Evolutionary conservation across 2,113 vertebrate genomes (phyloP), one percentile per base, ranked within the genome.

Genomic region (Myrmecophaga tridactyla): DNA sequence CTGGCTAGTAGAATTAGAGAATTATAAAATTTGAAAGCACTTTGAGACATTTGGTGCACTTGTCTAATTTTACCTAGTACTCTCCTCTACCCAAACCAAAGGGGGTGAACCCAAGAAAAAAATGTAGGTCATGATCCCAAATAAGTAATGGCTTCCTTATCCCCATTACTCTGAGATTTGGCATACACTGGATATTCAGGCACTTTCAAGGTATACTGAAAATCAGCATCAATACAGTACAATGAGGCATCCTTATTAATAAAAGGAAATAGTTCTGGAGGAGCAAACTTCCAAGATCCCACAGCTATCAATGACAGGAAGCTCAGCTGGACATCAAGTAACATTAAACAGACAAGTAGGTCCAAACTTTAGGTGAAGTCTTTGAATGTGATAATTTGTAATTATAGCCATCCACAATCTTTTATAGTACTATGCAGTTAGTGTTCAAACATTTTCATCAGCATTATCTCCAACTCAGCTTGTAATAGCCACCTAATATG

Each of bases 251-350:
- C 20, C 10, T 3, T 89, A 53, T 34, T 72, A 77, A 69, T 84
- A 92, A 89, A 90, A 83, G 48, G 13, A 80, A 96, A 60, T 58
- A 43, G 75, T 90, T 94, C 36, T 89, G 58, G 86, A 86, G 13
- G 3, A 27, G 31, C 17, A 70, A 72, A 88, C 29, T 80, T 69
- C 89, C 46, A 29, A 72, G 46, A 92, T 77, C 4, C 14, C 48
- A 75, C 12, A 89, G 23, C 27, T 92, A 15, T 78, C 75, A 51
- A 0, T 69, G 39, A 75, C 73, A 63, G 7, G 34, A 34, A 48
- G 15, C 58, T 86, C 75, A 72, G 4, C 4, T 65, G 67, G 36
- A 92, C 31, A 89, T 75, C 29, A 88, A 11, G 15, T 91, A 86
- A 63, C 29, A 70, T 53, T 82, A 67, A 56, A 93, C 36, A 94